Evolutionary conservation across 2,888 invertebrate genomes (phyloP), one percentile per base, ranked within the genome.

Genomic region (Heliconius ismenius): DNA sequence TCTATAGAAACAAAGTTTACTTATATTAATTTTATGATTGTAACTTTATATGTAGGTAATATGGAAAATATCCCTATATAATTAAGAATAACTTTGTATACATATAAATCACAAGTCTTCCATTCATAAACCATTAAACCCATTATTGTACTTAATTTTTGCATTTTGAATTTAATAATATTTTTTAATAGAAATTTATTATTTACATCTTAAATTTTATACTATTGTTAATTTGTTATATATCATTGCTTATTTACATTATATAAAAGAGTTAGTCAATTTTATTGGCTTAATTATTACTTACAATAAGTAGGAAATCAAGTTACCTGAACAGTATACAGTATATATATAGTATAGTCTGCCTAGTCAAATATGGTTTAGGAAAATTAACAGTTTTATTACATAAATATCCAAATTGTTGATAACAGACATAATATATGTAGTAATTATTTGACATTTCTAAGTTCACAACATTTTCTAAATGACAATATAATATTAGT

Each of bases 401-500:
- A 1, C 32, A 36, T 36, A n/a, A 60, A 11, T 54, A 60, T 60
- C 13, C 1, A 36, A 9, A 39, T 39, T 36, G 13, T 39, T 39
- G 10, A 39, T 67, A 7, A 39, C 6, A n/a, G 18, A 36, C 60
- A 18, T 62, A 26, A 62, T 26, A 1, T 62, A 26, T 62, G 62
- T 63, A 24, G 7, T 62, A 60, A 7, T 26, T 24, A n/a, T 9
- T 54, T 54, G 0, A 54, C 9, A 54, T n/a, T n/a, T 58, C 10
- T 58, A 58, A 58, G n/a, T 58, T n/a, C n/a, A 58, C 58, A n/a
- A n/a, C 11, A n/a, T n/a, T 58, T 58, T n/a, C 21, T 65, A 36
- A 65, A 15, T 32, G 67, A 67, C 67, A 39, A 67, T 43, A 43
- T 67, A 67, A 67, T 24, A 65, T 39, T 54, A 70, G 70, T 70